Conservation (phyloP, 2,888 invertebrate species). For the Ornithoptera alexandrae region DNA sequence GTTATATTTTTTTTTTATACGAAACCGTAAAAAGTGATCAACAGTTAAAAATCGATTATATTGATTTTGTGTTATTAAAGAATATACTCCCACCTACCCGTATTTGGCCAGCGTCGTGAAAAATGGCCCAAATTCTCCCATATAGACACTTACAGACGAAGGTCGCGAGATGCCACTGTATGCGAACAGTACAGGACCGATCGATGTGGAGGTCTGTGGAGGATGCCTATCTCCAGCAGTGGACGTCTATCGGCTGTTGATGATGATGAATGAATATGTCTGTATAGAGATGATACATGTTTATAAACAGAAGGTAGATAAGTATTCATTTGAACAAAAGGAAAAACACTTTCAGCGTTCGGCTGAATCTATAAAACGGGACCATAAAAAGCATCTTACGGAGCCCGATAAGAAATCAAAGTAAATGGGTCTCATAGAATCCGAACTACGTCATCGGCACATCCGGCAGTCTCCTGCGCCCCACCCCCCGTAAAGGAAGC, state of each 20-base stretch:
- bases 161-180: too few species aligned
- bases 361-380: constrained; percentile 1
- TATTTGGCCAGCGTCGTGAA: too few species aligned
- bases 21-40: too few species aligned
- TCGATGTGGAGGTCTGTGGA: too few species aligned
- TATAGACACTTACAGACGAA: too few species aligned
- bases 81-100: background rate
- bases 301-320: background rate
- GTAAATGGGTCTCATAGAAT: background rate
- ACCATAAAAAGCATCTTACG: background rate
- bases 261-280: too few species aligned
- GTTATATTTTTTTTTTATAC: too few species aligned
- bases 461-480: too few species aligned
- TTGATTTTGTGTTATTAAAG: background rate
- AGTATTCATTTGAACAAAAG: background rate
- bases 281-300: background rate
- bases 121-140: too few species aligned
- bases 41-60: background rate
- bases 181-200: too few species aligned
- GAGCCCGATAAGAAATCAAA: constrained; percentile 1
- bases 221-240: too few species aligned
- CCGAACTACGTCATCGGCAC: background rate
- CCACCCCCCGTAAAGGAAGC: too few species aligned
- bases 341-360: background rate
- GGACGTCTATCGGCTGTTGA: background rate